Evolutionary conservation across 2,113 vertebrate genomes (phyloP).

Genomic region (Bothrops jararaca): DNA sequence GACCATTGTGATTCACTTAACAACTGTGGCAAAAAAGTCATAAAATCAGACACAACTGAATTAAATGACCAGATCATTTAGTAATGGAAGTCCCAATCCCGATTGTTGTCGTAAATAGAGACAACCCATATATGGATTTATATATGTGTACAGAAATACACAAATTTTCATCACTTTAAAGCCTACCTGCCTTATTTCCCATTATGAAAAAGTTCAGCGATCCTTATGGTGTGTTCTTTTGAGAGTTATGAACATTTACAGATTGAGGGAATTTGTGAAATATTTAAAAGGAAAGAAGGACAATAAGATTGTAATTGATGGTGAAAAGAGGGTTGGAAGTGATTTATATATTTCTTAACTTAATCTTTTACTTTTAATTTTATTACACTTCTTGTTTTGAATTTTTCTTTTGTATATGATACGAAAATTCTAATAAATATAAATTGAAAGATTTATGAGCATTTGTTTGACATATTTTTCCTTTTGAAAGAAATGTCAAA

Average conservation of each 20-base stretch:
- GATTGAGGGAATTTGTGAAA: background rate
- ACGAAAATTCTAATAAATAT: background rate
- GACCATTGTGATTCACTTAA: background rate
- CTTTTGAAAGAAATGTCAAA: background rate
- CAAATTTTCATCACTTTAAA: background rate
- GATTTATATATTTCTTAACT: background rate
- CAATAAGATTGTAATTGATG: background rate
- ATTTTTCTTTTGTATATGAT: background rate
- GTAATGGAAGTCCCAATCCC: no score
- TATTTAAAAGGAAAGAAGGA: background rate
- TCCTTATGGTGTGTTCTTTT: background rate
- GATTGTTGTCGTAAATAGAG: no score
- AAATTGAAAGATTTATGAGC: background rate
- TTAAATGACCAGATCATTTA: no score
- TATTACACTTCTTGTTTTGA: background rate
- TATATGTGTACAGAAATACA: background rate
- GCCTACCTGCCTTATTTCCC: background rate
- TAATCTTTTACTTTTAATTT: background rate
- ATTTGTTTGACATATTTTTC: background rate
- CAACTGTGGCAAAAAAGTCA: background rate
- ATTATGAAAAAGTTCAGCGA: background rate
- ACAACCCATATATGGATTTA: no score
- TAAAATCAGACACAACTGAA: background rate
- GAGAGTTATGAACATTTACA: background rate
- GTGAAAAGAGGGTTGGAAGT: background rate